Conservation (phyloP, 2,888 invertebrate genomes). For the Melieria omissa region DNA sequence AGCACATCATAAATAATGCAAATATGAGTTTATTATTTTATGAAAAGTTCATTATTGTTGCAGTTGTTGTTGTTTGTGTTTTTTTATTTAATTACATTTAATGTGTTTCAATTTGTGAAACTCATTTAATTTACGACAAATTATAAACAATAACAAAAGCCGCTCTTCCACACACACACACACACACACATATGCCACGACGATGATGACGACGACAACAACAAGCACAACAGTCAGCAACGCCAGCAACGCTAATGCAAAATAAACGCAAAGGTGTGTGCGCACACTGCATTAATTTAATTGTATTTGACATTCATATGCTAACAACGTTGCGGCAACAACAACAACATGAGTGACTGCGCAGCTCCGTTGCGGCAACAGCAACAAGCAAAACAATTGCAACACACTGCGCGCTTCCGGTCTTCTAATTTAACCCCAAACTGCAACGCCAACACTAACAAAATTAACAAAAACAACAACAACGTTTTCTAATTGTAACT, state of each 20-base stretch:
- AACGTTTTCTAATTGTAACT: background rate
- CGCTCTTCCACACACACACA: background rate
- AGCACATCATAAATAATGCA: too few species aligned
- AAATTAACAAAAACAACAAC: slow-evolving; percentile 29
- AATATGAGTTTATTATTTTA: slow-evolving; percentile 10
- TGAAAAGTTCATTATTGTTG: background rate
- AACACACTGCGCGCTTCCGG: slow-evolving; percentile 35
- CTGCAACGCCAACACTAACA: background rate
- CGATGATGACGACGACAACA: slow-evolving; percentile 12
- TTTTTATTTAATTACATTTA: slow-evolving; percentile 33
- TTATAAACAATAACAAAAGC: slow-evolving; percentile 31
- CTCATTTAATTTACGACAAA: slow-evolving; percentile 38
- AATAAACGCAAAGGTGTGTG: slow-evolving; percentile 14
- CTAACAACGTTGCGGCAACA: slow-evolving; percentile 13
- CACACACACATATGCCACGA: too few species aligned
- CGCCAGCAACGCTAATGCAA: slow-evolving; percentile 10
- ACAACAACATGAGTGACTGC: slow-evolving; percentile 45
- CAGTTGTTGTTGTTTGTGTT: background rate
- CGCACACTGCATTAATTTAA: slow-evolving; percentile 44
- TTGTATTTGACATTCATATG: slow-evolving; percentile 46
- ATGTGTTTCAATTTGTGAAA: slow-evolving; percentile 34
- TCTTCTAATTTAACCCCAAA: slow-evolving; percentile 38
- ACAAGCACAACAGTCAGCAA: background rate
- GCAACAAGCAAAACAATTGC: slow-evolving; percentile 26
- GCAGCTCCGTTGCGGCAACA: slow-evolving; percentile 35